A percentile compares a stretch with the other conserved stretches of the same genome.
These are phyloP conservation scores for Aleiodes sp. DNA, from an alignment of 1,140 invertebrate species.

Conservation along the genomic window DNA sequence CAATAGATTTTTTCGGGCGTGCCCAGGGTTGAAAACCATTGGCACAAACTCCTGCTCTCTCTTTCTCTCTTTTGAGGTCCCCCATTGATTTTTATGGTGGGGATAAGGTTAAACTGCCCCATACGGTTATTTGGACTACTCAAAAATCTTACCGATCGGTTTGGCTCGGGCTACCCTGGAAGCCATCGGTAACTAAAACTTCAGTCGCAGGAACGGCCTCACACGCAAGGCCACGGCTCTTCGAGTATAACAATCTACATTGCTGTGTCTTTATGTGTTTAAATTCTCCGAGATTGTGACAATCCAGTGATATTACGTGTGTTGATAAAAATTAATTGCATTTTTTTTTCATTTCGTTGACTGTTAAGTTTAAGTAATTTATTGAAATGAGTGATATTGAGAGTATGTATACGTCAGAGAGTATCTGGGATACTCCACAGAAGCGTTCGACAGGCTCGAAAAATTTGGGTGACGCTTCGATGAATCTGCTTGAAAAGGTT, in stretches of 20 bases:
- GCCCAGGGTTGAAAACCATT: constrained; percentile 1
- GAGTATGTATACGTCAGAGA: constrained; percentile 14
- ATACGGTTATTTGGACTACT: constrained; percentile 19
- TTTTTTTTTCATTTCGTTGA: neutral
- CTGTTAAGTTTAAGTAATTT: neutral
- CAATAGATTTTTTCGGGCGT: constrained; percentile 33
- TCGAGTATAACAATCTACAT: neutral
- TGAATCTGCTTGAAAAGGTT: constrained; percentile 38
- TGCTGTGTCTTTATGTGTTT: constrained; percentile 11
- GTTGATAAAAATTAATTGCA: neutral
- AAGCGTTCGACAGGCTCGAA: constrained; percentile 4
- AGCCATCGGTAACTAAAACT: neutral
- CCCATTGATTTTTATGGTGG: constrained; percentile 31
- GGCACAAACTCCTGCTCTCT: neutral
- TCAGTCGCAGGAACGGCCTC: constrained; percentile 42
- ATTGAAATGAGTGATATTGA: neutral
- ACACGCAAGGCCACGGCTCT: constrained; percentile 31
- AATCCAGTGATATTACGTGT: constrained; percentile 14
- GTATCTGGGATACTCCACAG: constrained; percentile 8
- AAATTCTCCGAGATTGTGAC: neutral
- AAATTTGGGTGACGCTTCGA: constrained; percentile 33
- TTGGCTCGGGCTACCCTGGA: constrained; percentile 24
- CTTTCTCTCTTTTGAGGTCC: too few relatives aligned
- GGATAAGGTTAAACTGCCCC: constrained; percentile 37
- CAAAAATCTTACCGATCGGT: constrained; percentile 16